These are phyloP conservation scores for Pelosia muscerda DNA, from an alignment of 2,888 invertebrate species.

Conservation along the genomic window DNA sequence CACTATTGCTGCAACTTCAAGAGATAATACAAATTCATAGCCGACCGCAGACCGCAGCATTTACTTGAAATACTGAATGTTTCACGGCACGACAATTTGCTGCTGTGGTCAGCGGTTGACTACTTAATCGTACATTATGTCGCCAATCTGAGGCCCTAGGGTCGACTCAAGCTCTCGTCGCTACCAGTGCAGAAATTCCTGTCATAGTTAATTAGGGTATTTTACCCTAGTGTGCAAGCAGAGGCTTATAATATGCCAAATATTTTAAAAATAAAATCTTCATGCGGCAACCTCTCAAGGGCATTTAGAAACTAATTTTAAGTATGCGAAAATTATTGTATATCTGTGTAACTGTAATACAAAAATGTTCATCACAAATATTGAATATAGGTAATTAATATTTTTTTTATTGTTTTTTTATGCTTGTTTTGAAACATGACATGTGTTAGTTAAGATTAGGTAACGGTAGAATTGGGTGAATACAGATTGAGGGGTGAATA, in stretches of 20 bases:
- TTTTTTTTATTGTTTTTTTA: background rate
- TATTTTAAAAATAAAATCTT: background rate
- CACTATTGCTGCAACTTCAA: too few relatives aligned
- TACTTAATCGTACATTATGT: too few relatives aligned
- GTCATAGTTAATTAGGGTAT: background rate
- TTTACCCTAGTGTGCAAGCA: too few relatives aligned
- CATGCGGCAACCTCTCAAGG: background rate
- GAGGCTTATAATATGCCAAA: background rate
- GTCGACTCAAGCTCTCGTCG: too few relatives aligned
- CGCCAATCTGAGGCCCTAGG: too few relatives aligned
- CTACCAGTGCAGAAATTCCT: background rate
- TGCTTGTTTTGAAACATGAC: background rate
- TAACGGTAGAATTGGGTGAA: background rate
- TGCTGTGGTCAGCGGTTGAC: too few relatives aligned
- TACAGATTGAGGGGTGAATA: too few relatives aligned
- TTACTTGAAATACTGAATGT: too few relatives aligned
- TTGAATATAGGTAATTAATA: background rate
- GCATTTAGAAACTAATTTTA: background rate
- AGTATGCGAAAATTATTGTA: background rate
- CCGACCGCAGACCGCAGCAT: too few relatives aligned
- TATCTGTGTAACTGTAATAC: background rate
- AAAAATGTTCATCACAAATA: background rate
- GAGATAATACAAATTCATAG: too few relatives aligned
- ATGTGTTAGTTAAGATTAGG: background rate
- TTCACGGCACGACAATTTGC: too few relatives aligned